Evolutionary conservation across 2,797 vertebrate species (phyloP).

Genomic region (Sibirionetta formosa): DNA sequence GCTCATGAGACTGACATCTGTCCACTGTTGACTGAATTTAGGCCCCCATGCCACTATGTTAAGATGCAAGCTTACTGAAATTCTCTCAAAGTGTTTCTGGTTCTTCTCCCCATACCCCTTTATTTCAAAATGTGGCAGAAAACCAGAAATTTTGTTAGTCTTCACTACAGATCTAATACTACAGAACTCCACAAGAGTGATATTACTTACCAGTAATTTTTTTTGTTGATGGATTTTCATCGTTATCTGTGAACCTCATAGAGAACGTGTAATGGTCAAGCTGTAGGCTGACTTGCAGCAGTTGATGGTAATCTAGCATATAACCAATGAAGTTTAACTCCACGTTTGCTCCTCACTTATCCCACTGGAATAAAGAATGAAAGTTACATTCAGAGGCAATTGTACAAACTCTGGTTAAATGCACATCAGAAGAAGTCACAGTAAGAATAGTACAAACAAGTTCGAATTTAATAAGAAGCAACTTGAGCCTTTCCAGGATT

Average conservation of each 20-base stretch:
- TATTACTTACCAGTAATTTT: not conserved
- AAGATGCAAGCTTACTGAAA: not conserved
- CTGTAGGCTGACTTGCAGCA: not conserved
- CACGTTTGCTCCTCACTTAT: not conserved
- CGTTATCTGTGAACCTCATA: constrained; percentile 43
- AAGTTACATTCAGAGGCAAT: not conserved
- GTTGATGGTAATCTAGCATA: not conserved
- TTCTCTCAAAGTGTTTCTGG: not conserved
- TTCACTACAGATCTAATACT: not conserved
- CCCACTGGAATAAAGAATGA: not conserved
- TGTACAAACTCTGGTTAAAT: not conserved
- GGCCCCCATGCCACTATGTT: not conserved
- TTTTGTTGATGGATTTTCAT: constrained; percentile 6
- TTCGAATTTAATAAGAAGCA: not conserved
- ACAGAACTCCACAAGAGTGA: not conserved
- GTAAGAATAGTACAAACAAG: not conserved
- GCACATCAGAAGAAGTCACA: not conserved
- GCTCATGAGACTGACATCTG: not conserved
- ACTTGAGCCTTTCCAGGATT: not conserved
- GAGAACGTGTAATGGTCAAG: constrained; percentile 50
- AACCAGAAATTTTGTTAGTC: not conserved
- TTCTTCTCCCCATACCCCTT: rapidly evolving
- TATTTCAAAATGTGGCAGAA: not conserved
- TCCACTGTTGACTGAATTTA: not conserved
- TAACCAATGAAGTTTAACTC: not conserved